Evolutionary conservation across 2,888 invertebrate species (phyloP), one percentile per base, ranked within the genome.

Genomic region (Athalia circularis): DNA sequence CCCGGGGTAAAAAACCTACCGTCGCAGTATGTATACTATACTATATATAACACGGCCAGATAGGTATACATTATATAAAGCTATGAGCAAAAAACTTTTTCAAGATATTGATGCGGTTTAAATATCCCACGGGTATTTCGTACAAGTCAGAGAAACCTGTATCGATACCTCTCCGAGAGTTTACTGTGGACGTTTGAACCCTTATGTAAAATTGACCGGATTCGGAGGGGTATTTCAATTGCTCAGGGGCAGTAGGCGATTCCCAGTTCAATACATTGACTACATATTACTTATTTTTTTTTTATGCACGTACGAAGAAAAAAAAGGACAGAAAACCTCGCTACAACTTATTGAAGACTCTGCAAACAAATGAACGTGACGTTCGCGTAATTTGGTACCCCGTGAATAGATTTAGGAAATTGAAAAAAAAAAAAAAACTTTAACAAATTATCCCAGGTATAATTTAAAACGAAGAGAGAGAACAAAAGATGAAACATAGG

Each of bases 91-190:
- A 59, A 13, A 7, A 4, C 13, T 47, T 47, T 29, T 29, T 29
- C 29, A 59, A 57, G 13, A 72, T 47, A 72, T 72, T 72, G 72
- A 72, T 59, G 29, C 0, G 57, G 72, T 13, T 57, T 29, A 57
- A 57, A 72, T 45, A 59, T 59, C 47, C 45, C 45, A 13, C 52
- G 59, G 57, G 72, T 13, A 72, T 72, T 57, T 72, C 47, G 72
- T 59, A 47, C 47, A 72, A 45, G n/a, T 47, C 13, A 13, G 15
- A 72, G 52, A 13, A 72, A 45, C 59, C 59, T 11, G 45, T 57
- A 72, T 45, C 29, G 29, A 29, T 29, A 29, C 29, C 29, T 29
- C 72, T 59, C 59, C 29, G 59, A 45, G 8, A 59, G 57, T 59
- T 72, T 72, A 59, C 29, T 13, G 8, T 15, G 57, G 15, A 59